Base-by-base conservation (phyloP, 2,888 invertebrate genomes). In the Agrochola litura region DNA sequence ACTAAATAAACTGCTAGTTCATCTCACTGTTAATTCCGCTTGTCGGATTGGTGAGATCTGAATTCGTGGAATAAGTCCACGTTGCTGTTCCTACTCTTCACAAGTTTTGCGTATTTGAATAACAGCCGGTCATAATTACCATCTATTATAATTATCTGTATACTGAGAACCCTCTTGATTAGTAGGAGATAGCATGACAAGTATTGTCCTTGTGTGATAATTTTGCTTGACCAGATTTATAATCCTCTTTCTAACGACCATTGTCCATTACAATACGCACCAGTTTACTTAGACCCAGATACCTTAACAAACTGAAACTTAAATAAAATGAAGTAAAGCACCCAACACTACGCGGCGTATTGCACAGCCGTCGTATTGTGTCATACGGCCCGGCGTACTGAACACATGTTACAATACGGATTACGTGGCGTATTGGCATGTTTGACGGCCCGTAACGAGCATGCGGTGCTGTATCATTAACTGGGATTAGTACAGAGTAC, bases 341-440 rank as follows among this genome's bases (percentile, higher is more conserved):
- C 5, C 25, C n/a, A 54, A 14, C 52, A 52, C 22, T 52, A 81
- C 54, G 49, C 61, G n/a, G 54, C 46, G 66, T 82, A 52, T 46
- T 46, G 58, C 63, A 63, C 25, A 41, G 54, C 41, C n/a, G 52
- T 60, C 74, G 61, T 66, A 77, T 61, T 66, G 37, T 77, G 56
- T 56, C 25, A 56, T 19, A 30, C 22, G 22, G 25, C 12, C 43
- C 64, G 60, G 63, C 71, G 67, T 69, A 52, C 63, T 66, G 46
- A 65, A 65, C 81, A 84, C 65, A 63, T 73, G 83, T 73, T 49
- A 70, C 78, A 43, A 43, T 61, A 37, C 52, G 30, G 78, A 66
- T 67, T 77, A 83, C 1, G 77, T 43, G 64, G 30, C 86, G 54
- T 73, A 73, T 73, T 82, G 83, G 61, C 78, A 71, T 73, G 83